Base-by-base conservation (phyloP, 2,888 invertebrate genomes). In the Escarpia spicata region DNA sequence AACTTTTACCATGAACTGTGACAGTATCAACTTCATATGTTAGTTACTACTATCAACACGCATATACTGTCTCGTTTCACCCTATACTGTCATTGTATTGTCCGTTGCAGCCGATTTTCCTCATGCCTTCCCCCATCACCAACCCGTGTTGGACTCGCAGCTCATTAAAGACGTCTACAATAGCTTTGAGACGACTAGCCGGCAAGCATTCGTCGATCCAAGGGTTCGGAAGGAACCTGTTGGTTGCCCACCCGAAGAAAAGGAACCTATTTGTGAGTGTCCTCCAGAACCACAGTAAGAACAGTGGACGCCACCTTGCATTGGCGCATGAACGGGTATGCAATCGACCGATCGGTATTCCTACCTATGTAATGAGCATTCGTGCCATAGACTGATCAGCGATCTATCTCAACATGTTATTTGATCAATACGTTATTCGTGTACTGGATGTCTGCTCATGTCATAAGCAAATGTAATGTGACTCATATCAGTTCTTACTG, bases 131-230 rank as follows among this genome's bases (percentile, higher is more conserved):
- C 96, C 96, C 1, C 94, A 95, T 91, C 96, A 96, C 93, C 96
- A 96, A 93, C 96, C 96, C 0, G 96, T 96, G 93, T 94, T 96
- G 6, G 96, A 96, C 93, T 93, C 93, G 37, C 93, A 94, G 3
- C 44, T 91, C 8, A 92, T 94, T 44, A 95, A 96, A 93, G 94
- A 94, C 89, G 93, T 94, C 31, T 96, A 95, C 94, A 96, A 96
- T 94, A 95, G 95, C 93, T 96, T 95, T 95, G 95, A 95, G 93
- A 96, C 96, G 15, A 96, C 96, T 8, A 94, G 95, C 43, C 94
- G 96, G 1, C 95, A 95, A 0, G 95, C 95, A 37, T 96, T 95
- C 94, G 94, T 95, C 10, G 94, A 96, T 92, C 96, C 96, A 1
- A 93, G 93, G 92, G 93, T 95, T 43, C 93, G 95, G 45, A 92